These are phyloP conservation scores for Cercopithecus neglectus DNA, from an alignment of 2,797 vertebrate species.

Conservation along the genomic window DNA sequence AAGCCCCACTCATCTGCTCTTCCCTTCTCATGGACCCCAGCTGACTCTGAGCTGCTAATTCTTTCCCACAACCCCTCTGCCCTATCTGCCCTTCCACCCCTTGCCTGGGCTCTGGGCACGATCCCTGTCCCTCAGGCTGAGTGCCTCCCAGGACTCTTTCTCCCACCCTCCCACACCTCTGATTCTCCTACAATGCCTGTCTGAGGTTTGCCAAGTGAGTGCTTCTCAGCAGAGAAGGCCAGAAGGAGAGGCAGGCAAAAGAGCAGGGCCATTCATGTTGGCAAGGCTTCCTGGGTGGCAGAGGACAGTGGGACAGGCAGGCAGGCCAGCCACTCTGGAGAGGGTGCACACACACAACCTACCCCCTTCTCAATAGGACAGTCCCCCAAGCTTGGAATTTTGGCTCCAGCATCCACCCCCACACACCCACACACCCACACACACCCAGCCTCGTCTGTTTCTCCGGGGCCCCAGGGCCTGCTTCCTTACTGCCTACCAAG, in stretches of 20 bases:
- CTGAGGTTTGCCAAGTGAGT: neutral
- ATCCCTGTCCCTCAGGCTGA: neutral
- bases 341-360: neutral
- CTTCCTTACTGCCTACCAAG: slow-evolving; percentile 19
- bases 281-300: neutral
- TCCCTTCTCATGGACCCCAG: neutral
- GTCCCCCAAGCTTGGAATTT: slow-evolving; percentile 17
- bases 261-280: neutral
- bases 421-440: neutral
- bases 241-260: neutral
- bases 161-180: neutral
- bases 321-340: neutral
- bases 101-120: neutral
- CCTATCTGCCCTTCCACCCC: neutral
- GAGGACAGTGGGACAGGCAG: neutral
- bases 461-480: neutral
- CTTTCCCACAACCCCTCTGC: neutral
- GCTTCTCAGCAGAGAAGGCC: neutral
- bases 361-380: neutral
- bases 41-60: neutral
- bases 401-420: neutral
- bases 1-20: neutral
- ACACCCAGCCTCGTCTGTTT: neutral
- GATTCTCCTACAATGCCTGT: neutral
- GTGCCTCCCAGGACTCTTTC: neutral